phyloP scores from a whole-genome alignment of 1,140 invertebrate genomes.

The Agrilus planipennis region DNA sequence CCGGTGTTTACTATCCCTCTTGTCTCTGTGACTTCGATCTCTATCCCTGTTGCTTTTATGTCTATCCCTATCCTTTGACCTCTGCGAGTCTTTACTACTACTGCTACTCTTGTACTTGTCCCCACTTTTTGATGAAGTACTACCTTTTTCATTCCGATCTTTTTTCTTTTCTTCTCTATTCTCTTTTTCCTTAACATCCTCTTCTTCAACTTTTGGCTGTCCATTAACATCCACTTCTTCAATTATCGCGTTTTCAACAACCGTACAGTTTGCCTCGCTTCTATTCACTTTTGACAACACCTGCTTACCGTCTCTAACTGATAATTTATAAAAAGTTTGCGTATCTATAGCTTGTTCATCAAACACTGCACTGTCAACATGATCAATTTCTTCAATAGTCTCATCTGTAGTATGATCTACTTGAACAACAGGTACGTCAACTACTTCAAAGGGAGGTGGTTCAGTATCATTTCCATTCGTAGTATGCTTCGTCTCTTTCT shows the following conservation, averaged over 20 bases:
- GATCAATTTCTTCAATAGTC: conserved; percentile 12
- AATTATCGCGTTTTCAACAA: conserved; percentile 10
- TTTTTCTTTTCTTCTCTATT: conserved; percentile 12
- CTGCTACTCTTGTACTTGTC: conserved; percentile 33
- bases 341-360: conserved; percentile 17
- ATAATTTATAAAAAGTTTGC: conserved; percentile 49
- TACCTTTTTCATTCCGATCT: conserved; percentile 15
- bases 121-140: conserved; percentile 11
- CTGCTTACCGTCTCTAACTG: conserved; percentile 60
- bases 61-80: conserved; percentile 24
- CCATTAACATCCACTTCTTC: conserved; percentile 7
- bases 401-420: not conserved
- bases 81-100: conserved; percentile 26
- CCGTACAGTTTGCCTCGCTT: conserved; percentile 25
- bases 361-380: conserved; percentile 6
- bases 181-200: conserved; percentile 16
- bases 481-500: not conserved
- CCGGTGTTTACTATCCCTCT: conserved; percentile 26
- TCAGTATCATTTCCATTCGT: conserved; percentile 2
- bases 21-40: conserved; percentile 19
- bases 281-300: conserved; percentile 51
- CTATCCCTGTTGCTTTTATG: conserved; percentile 10
- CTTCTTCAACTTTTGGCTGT: conserved; percentile 7
- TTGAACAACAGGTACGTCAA: conserved; percentile 5
- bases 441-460: conserved; percentile 4